phyloP scores from a whole-genome alignment of 2,888 invertebrate genomes.

The Napeogenes inachia region DNA sequence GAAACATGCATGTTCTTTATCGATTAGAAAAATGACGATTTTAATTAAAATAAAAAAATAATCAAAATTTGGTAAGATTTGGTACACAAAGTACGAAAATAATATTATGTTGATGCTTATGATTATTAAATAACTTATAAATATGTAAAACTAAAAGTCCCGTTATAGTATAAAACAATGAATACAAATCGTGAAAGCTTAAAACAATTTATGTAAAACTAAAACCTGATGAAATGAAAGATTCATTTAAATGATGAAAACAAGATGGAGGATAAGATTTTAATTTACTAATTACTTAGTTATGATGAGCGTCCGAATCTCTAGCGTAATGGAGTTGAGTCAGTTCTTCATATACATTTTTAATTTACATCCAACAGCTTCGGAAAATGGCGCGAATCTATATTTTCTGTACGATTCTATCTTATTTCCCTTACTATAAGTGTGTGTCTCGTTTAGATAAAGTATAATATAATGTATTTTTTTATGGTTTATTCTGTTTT shows the following conservation, averaged over 20 bases:
- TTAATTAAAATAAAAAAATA: no score
- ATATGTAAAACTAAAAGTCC: slow-evolving; percentile 5
- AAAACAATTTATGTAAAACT: slow-evolving; percentile 7
- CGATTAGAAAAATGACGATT: no score
- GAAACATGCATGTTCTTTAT: no score
- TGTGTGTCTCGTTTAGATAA: no score
- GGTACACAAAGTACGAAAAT: no score
- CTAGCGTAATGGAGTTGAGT: slow-evolving; percentile 4
- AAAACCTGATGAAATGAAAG: background rate
- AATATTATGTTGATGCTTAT: no score
- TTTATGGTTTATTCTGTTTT: background rate
- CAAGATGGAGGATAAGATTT: slow-evolving; percentile 8
- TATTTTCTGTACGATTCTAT: no score
- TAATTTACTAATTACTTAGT: slow-evolving; percentile 10
- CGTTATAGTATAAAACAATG: no score
- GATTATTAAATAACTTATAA: background rate
- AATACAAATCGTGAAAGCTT: no score
- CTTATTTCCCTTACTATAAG: no score
- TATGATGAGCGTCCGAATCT: slow-evolving; percentile 6
- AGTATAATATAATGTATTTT: background rate
- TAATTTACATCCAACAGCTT: background rate
- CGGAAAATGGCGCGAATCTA: no score
- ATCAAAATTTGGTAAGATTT: no score
- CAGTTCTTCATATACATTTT: background rate
- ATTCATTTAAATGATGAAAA: background rate